Evolutionary conservation across 2,113 vertebrate species (phyloP), one percentile per base, ranked within the genome.

Genomic region (Psophia crepitans): DNA sequence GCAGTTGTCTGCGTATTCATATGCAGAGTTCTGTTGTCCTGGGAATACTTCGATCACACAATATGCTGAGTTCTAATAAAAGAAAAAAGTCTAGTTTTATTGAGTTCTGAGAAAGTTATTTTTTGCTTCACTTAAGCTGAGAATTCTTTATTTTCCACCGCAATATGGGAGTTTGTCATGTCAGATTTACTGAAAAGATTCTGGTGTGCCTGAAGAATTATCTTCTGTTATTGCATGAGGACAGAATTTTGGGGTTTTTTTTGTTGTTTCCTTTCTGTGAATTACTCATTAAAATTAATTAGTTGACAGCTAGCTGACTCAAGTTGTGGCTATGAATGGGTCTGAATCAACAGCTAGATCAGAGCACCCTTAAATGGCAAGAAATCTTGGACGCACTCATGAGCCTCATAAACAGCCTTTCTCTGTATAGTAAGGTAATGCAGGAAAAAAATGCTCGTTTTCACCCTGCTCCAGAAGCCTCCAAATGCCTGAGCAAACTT

Each of bases 1-100:
- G 41, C 33, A 57, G 85, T 95, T 95, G 81, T 81, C 85, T 95
- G 61, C 41, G 90, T 90, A 83, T 84, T 97, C 69, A 84, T 90
- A n/a, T 70, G 32, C 53, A 66, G 37, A 77, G 18, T 76, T 96
- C 75, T 95, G 20, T 60, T 71, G 30, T 96, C 77, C 44, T 27
- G 10, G 26, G 53, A 77, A 37, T 71, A 81, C 61, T 54, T 96
- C 60, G 76, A 60, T 81, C 56, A 53, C 32, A 9, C 61, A 71
- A 51, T 75, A 74, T 26, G n/a, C 12, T 74, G 41, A 71, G 6
- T 93, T 90, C 23, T 84, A 96, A 96, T 80, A 82, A 88, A 90
- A 87, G 54, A 8, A 58, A 89, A 85, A 95, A 87, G 79, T 17
- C 37, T 48, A 14, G 14, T 71, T 71, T 94, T 95, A 27, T 11